phyloP scores from a whole-genome alignment of 2,113 vertebrate species.

The Colistium nudipinnis region DNA sequence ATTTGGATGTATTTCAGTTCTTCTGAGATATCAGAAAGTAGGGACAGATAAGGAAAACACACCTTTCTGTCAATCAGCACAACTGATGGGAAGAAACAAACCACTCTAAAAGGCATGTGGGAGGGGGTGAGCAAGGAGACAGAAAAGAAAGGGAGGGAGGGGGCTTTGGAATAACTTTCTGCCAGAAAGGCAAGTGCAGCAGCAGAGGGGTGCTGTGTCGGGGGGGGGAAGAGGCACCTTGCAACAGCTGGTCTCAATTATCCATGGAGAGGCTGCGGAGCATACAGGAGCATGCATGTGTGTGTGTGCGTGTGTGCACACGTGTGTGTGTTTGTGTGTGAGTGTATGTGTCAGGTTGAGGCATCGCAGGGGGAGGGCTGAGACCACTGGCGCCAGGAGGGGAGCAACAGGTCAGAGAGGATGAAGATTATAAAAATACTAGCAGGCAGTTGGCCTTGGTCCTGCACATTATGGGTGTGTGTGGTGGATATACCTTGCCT shows the following conservation, averaged over 20 bases:
- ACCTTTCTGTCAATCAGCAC: conserved; percentile 61
- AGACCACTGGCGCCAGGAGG: conserved; percentile 85
- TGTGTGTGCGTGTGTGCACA: conserved; percentile 55
- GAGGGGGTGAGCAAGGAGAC: conserved; percentile 23
- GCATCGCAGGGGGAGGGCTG: conserved; percentile 67
- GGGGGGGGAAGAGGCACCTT: conserved; percentile 83
- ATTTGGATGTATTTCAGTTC: too few relatives aligned
- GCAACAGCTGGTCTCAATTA: conserved; percentile 88
- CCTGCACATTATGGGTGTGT: conserved; percentile 62
- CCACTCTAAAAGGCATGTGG: conserved; percentile 21
- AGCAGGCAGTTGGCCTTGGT: conserved; percentile 82
- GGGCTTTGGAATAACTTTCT: conserved; percentile 43
- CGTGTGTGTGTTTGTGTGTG: conserved; percentile 44
- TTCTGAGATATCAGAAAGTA: too few relatives aligned
- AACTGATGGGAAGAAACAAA: conserved; percentile 61
- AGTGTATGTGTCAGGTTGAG: conserved; percentile 46
- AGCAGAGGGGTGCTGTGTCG: conserved; percentile 62
- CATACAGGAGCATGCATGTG: conserved; percentile 63
- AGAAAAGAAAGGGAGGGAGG: conserved; percentile 3
- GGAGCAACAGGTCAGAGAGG: conserved; percentile 85
- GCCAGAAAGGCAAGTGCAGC: conserved; percentile 82
- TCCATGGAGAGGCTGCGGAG: conserved; percentile 72
- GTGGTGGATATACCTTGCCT: conserved; percentile 45
- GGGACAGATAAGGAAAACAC: conserved; percentile 17
- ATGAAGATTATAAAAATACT: conserved; percentile 88